These are phyloP conservation scores for Ageneiosus marmoratus DNA, from an alignment of 2,113 vertebrate genomes.

Conservation along the genomic window DNA sequence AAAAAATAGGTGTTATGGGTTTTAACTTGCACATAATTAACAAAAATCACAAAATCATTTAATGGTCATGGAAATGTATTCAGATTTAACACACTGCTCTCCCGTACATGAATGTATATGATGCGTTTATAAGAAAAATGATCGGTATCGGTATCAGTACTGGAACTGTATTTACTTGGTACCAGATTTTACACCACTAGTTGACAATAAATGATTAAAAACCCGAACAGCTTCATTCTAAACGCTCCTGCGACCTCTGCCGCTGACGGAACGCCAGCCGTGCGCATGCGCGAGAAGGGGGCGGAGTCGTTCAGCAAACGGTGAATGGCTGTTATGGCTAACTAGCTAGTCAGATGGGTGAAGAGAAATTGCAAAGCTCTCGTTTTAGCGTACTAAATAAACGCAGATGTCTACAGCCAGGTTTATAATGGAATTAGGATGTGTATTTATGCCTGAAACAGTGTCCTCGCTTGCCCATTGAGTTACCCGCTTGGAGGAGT, in stretches of 20 bases:
- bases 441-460: not conserved
- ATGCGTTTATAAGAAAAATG: too few species aligned
- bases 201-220: too few species aligned
- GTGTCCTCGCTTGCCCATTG: constrained; percentile 2
- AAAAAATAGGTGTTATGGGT: too few species aligned
- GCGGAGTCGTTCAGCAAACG: constrained; percentile 49
- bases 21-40: too few species aligned
- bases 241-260: not conserved
- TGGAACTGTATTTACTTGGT: too few species aligned
- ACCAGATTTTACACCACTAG: too few species aligned
- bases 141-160: too few species aligned
- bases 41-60: too few species aligned
- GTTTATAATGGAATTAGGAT: not conserved
- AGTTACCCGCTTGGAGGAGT: constrained; percentile 48
- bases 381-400: not conserved
- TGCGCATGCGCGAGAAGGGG: constrained; percentile 55
- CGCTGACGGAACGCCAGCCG: not conserved
- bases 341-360: constrained; percentile 46
- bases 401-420: not conserved
- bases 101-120: too few species aligned
- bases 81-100: too few species aligned
- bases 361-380: constrained; percentile 16
- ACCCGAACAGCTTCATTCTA: too few species aligned
- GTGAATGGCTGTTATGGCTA: constrained; percentile 48
- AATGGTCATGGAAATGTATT: too few species aligned